Evolutionary conservation across 2,888 invertebrate species (phyloP), one percentile per base, ranked within the genome.

Genomic region (Cataglyphis albicans): DNA sequence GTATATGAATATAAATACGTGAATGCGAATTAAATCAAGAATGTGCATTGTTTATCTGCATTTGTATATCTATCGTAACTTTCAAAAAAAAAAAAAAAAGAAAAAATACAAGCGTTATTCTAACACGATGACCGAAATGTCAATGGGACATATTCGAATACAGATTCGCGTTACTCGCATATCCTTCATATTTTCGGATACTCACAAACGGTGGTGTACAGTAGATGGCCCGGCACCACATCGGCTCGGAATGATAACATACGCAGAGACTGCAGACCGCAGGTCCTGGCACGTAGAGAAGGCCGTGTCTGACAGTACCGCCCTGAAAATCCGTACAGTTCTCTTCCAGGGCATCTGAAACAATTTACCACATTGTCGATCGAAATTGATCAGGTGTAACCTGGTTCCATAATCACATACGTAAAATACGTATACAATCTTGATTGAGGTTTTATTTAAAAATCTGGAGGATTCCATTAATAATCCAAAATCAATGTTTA

Each of bases 181-280:
- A 18, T 29, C 38, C 4, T 9, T 74, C 21, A 2, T 6, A 48
- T 29, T 68, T 9, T 10, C 44, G 12, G 18, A 12, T 84, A 96
- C 97, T 97, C 93, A 98, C 98, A 95, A 97, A 97, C 89, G 98
- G 98, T 81, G 98, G 98, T 94, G 97, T 97, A 95, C 98, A 98
- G 95, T 97, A 98, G 92, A 98, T 98, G 74, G 98, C 97, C 95
- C 97, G 97, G 95, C 98, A 98, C 98, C 98, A 98, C 96, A 97
- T 97, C 72, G 98, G 98, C 93, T 97, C 96, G 41, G 97, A 97
- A 95, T 98, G 97, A 95, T 98, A 98, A 95, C 98, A 98, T 75
- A 98, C 98, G 94, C 98, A 98, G 88, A 97, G 96, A 83, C 97
- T 97, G 94, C 98, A 98, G 75, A 98, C 97, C 6, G 97, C 97